A percentile compares a stretch with the other conserved stretches of the same genome.
Evolutionary conservation across 2,888 invertebrate species (phyloP).

Genomic region (Zhuqinia jingwanae): DNA sequence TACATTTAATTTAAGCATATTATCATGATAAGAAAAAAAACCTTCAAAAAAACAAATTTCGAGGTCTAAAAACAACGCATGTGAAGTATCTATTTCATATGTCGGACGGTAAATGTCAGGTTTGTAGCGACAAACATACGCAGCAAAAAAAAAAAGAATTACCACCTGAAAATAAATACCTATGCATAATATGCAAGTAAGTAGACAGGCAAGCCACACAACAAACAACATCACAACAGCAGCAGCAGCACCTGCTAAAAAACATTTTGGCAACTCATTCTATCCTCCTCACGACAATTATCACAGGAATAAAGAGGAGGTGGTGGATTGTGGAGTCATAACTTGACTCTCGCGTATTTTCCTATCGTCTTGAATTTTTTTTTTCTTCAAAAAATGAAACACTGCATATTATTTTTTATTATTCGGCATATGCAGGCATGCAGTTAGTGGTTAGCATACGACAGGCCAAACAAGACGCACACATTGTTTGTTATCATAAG

Average conservation of each 20-base stretch:
- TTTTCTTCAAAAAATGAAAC: conserved; percentile 10
- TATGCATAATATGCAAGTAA: background rate
- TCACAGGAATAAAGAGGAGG: conserved; percentile 16
- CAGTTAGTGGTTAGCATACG: too few relatives aligned
- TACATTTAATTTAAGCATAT: conserved; percentile 16
- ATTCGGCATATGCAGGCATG: too few relatives aligned
- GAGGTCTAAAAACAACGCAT: too few relatives aligned
- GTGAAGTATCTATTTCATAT: conserved; percentile 9
- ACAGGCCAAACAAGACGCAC: too few relatives aligned
- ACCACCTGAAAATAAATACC: conserved; percentile 18
- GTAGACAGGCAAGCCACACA: conserved; percentile 5
- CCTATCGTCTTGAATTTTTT: background rate
- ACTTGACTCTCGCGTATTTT: background rate
- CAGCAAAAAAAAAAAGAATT: background rate
- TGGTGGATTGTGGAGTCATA: conserved; percentile 35
- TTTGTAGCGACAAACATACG: conserved; percentile 7
- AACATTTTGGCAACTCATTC: conserved; percentile 32
- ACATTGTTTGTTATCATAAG: background rate
- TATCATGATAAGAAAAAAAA: conserved; percentile 22
- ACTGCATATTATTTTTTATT: background rate
- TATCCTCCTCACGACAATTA: conserved; percentile 31
- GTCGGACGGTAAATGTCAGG: conserved; percentile 20
- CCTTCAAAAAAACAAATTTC: conserved; percentile 31
- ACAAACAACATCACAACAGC: background rate
- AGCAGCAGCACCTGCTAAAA: background rate